Evolutionary conservation across 2,113 vertebrate genomes (phyloP).

Genomic region (Pseudorectes ferrugineus): DNA sequence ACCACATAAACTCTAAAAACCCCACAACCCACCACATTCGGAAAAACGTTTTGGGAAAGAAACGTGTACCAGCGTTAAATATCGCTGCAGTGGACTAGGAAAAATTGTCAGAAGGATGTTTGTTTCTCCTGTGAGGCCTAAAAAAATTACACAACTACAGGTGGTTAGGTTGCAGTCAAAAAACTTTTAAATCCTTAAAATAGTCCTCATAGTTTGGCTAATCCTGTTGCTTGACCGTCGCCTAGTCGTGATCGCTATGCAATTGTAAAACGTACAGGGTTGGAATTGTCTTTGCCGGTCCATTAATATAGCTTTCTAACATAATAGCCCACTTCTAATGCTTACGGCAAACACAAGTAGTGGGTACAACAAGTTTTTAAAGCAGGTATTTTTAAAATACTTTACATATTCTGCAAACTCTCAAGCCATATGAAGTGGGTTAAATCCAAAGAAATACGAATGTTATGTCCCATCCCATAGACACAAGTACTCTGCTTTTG

Average conservation of each 20-base stretch:
- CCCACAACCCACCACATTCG: neutral
- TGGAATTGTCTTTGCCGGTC: neutral
- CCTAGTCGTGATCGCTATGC: rapidly evolving
- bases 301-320: neutral
- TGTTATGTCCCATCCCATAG: neutral
- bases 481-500: neutral
- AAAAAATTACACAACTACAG: neutral
- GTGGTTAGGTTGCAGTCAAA: neutral
- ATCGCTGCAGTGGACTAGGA: neutral
- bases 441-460: neutral
- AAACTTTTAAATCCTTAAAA: neutral
- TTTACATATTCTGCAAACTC: rapidly evolving
- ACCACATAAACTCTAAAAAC: neutral
- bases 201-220: neutral
- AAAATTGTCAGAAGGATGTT: neutral
- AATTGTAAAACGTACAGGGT: neutral
- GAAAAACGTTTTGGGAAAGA: neutral
- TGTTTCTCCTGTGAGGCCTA: neutral
- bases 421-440: neutral
- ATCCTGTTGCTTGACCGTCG: neutral
- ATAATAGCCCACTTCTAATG: neutral
- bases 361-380: neutral
- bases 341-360: neutral
- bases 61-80: neutral
- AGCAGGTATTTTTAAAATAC: neutral